Conservation (phyloP, 2,113 vertebrate species). For the Ondatra zibethicus region DNA sequence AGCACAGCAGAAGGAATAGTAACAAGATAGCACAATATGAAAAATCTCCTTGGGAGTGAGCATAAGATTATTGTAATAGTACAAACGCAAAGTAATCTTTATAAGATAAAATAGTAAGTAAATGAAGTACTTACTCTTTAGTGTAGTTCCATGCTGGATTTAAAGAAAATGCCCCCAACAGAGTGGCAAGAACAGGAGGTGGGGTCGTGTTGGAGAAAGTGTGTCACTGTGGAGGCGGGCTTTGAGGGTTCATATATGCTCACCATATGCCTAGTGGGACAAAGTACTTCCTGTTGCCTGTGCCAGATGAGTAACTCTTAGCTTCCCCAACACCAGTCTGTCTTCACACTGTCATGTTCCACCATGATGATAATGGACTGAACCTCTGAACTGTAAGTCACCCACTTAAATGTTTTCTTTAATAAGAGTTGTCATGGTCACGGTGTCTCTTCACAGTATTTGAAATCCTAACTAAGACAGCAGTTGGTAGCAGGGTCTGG, state of each 20-base stretch:
- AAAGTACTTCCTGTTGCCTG: neutral
- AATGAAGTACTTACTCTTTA: neutral
- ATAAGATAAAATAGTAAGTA: conserved; percentile 4
- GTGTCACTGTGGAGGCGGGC: neutral
- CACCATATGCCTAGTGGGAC: neutral
- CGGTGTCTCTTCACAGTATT: too few species aligned
- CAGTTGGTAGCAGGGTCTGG: too few species aligned
- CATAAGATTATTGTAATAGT: neutral
- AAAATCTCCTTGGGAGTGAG: neutral
- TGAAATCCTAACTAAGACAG: too few species aligned
- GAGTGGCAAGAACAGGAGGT: neutral
- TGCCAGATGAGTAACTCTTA: neutral
- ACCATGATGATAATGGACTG: neutral
- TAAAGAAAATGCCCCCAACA: neutral
- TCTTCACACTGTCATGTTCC: neutral
- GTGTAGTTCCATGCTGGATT: neutral
- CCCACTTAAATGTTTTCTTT: too few species aligned
- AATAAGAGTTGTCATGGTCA: too few species aligned
- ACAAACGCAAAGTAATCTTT: neutral
- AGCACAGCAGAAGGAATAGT: neutral
- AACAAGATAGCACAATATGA: neutral
- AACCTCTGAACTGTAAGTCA: neutral
- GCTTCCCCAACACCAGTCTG: neutral
- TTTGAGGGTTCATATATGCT: neutral
- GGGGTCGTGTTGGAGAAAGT: neutral